Conservation (phyloP, 2,113 vertebrate genomes). For the Mesoclemmys tuberculata region DNA sequence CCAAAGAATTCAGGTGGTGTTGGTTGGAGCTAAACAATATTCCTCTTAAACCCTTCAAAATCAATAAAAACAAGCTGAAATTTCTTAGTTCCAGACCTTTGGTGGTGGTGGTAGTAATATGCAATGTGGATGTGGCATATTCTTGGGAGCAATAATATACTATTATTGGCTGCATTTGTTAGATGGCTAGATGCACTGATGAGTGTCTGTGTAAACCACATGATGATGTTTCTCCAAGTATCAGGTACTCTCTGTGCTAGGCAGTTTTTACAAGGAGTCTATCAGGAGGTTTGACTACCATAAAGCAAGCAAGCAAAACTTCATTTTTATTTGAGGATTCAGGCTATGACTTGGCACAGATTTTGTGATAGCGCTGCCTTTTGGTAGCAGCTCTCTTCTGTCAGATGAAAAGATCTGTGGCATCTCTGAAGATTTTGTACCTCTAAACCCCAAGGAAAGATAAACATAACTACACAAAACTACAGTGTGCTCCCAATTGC, state of each 20-base stretch:
- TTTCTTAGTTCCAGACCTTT: not conserved
- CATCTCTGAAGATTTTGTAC: not conserved
- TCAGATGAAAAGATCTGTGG: not conserved
- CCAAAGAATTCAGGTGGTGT: conserved; percentile 38
- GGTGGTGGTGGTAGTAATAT: not conserved
- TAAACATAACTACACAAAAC: rapidly evolving
- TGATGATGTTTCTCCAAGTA: not conserved
- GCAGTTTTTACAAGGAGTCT: not conserved
- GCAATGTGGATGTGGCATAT: not conserved
- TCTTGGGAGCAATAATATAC: not conserved
- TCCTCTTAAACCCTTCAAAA: not conserved
- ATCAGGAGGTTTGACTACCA: not conserved
- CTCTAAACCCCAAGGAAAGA: not conserved
- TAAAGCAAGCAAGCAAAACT: not conserved
- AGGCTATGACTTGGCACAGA: not conserved
- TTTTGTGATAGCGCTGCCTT: not conserved
- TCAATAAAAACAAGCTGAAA: not conserved
- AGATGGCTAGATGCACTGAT: rapidly evolving
- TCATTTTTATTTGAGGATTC: not conserved
- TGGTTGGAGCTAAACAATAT: conserved; percentile 13
- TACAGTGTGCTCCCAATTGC: rapidly evolving
- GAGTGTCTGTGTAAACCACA: not conserved
- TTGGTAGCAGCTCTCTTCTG: not conserved
- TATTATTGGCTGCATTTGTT: not conserved
- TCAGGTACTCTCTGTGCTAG: not conserved